These are phyloP conservation scores for Dascillus cervinus DNA, from an alignment of 2,888 invertebrate species.

Conservation along the genomic window DNA sequence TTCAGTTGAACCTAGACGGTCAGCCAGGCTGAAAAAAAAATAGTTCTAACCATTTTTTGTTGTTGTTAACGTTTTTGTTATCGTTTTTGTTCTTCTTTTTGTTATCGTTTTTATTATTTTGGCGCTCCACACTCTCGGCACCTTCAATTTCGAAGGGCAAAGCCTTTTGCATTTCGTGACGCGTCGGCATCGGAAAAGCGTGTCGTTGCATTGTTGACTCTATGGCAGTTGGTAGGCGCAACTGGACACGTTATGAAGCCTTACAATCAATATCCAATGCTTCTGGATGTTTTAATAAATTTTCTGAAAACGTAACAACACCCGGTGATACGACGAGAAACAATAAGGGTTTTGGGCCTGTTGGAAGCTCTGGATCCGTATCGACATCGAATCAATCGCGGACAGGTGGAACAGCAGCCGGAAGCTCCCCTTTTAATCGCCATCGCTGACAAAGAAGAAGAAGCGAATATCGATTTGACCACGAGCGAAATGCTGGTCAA, in stretches of 20 bases:
- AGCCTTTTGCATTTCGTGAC: constrained; percentile 92
- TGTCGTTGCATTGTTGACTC: constrained; percentile 89
- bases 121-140: constrained; percentile 84
- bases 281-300: constrained; percentile 88
- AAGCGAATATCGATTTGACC: constrained; percentile 65
- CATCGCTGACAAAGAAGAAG: constrained; percentile 73
- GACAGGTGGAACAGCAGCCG: constrained; percentile 80
- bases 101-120: no score
- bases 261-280: constrained; percentile 86
- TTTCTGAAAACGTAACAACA: constrained; percentile 96
- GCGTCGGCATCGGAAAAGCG: constrained; percentile 91
- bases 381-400: constrained; percentile 91
- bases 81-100: no score
- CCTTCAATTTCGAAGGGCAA: constrained; percentile 76
- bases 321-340: constrained; percentile 78
- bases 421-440: constrained; percentile 75
- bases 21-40: no score
- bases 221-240: constrained; percentile 93
- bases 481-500: constrained; percentile 93
- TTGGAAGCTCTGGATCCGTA: constrained; percentile 97
- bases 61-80: no score
- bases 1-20: no score
- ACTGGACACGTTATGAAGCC: constrained; percentile 95
- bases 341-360: constrained; percentile 88
- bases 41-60: no score